Evolutionary conservation across 2,797 vertebrate genomes (phyloP).

Genomic region (Melanitta fusca): DNA sequence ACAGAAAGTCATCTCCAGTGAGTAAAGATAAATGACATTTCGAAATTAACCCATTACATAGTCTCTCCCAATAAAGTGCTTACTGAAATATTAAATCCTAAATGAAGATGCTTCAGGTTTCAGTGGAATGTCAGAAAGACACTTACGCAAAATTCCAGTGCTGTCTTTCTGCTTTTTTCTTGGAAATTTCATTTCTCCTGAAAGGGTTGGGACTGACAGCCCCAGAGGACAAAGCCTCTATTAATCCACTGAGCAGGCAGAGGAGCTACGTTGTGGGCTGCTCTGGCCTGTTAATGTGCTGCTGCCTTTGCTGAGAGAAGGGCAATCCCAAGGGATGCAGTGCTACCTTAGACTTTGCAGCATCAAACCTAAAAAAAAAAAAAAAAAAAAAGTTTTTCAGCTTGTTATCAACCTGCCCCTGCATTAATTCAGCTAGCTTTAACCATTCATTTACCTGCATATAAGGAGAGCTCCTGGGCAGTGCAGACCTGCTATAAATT

Average conservation of each 20-base stretch:
- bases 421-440: neutral
- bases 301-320: neutral
- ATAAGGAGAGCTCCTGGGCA: neutral
- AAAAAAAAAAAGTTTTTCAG: neutral
- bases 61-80: conserved; percentile 53
- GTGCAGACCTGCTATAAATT: neutral
- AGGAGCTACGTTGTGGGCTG: neutral
- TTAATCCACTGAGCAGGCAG: neutral
- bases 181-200: neutral
- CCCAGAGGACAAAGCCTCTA: conserved; percentile 5
- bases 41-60: conserved; percentile 69
- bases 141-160: conserved; percentile 28
- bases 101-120: conserved; percentile 49
- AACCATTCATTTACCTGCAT: neutral
- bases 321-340: neutral
- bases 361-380: neutral
- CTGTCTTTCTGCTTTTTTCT: neutral
- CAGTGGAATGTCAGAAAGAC: conserved; percentile 53
- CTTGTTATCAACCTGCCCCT: neutral
- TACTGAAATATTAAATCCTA: conserved; percentile 59
- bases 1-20: conserved; percentile 60
- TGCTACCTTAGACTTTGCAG: neutral
- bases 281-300: neutral
- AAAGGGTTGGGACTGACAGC: conserved; percentile 1
- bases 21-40: conserved; percentile 71